Evolutionary conservation across 2,113 vertebrate species (phyloP), one percentile per base, ranked within the genome.

Genomic region (Crotophaga sulcirostris): DNA sequence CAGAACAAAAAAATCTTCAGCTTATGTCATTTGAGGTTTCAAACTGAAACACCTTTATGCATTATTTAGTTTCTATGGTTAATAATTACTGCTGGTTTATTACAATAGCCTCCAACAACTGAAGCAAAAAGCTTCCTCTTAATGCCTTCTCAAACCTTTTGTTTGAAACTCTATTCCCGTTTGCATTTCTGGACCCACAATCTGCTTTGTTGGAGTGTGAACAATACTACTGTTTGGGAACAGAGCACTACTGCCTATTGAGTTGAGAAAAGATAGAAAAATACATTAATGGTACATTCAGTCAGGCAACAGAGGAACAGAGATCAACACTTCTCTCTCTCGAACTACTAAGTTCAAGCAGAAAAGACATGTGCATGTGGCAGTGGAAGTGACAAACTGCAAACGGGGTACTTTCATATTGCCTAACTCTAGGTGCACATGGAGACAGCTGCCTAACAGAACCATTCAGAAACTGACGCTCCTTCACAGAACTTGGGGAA

Each of bases 61-160:
- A 55, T 87, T 91, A 45, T 95, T 92, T 93, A 83, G 86, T 87
- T 78, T 54, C 63, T 42, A 7, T 17, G 29, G 49, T 68, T 87
- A 89, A 74, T 81, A 94, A 91, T 79, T 73, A 38, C 42, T 58
- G 25, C 44, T 62, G 31, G 69, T 92, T 85, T 62, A 55, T 51
- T 78, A 58, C 14, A 42, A 51, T 62, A 80, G 79, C 23, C 25
- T 90, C 11, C 2, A 73, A 54, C 23, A 70, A 77, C 36, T 49
- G 40, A 33, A 75, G 49, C 28, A 84, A 81, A 87, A 94, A 73
- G 9, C 25, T 60, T 84, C 49, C 21, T 78, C 58, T 69, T 63
- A 87, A 56, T 64, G 26, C n/a, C 13, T 87, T 72, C 55, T 68
- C 81, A 68, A 94, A 81, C 16, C 34, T 84, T 55, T 64, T 82